phyloP scores from a whole-genome alignment of 2,113 vertebrate genomes.

The Varanus komodoensis region DNA sequence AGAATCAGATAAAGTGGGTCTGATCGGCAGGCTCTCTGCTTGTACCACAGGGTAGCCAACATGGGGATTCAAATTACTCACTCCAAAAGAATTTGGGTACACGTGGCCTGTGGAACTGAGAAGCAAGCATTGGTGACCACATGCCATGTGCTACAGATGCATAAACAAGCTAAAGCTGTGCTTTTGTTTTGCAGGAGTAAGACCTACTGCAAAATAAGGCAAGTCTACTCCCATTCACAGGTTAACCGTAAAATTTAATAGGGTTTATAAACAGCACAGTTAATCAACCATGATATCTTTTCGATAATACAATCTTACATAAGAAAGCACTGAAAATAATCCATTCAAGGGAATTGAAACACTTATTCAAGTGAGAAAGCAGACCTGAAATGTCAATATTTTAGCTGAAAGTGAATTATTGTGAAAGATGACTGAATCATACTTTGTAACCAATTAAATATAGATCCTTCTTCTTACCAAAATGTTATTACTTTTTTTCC shows the following conservation, averaged over 20 bases:
- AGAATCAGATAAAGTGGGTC: background rate
- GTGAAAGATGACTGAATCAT: conserved; percentile 23
- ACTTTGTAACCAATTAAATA: conserved; percentile 12
- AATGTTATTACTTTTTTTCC: conserved; percentile 7
- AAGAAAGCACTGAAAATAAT: conserved; percentile 32
- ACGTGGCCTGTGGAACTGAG: no score
- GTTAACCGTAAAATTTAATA: background rate
- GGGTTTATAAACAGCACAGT: background rate
- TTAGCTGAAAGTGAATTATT: background rate
- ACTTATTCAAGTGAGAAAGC: conserved; percentile 39
- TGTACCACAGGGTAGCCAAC: background rate
- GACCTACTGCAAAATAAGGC: background rate
- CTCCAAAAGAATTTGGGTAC: background rate
- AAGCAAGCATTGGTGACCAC: background rate
- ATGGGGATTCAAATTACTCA: background rate
- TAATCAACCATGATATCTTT: conserved; percentile 25
- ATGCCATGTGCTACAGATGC: background rate
- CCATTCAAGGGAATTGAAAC: conserved; percentile 46
- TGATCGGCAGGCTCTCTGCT: background rate
- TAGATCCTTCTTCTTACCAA: background rate
- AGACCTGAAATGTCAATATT: conserved; percentile 33
- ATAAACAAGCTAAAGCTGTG: background rate
- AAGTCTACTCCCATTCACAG: background rate
- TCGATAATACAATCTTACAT: conserved; percentile 8
- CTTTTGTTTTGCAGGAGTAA: background rate